Conservation (phyloP, 1,140 invertebrate genomes). For the Cotesia chilonis region DNA sequence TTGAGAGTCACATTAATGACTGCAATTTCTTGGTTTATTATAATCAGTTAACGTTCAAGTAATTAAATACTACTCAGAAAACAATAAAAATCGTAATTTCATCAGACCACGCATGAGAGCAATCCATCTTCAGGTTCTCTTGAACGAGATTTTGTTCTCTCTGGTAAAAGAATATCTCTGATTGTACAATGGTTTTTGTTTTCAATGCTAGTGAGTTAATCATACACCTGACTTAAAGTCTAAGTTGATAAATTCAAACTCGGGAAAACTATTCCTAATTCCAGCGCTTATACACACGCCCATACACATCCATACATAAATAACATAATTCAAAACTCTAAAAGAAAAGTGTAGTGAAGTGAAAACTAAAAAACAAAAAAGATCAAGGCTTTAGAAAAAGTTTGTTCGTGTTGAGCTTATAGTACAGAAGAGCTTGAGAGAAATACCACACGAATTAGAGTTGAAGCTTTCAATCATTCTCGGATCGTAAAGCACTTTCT, state of each 20-base stretch:
- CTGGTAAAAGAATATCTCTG: too few species aligned
- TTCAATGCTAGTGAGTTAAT: background rate
- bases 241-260: too few species aligned
- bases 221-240: background rate
- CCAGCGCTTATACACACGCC: too few species aligned
- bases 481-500: conserved; percentile 36
- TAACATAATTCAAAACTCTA: too few species aligned
- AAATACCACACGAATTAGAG: conserved; percentile 30
- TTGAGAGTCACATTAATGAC: too few species aligned
- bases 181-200: too few species aligned
- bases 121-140: background rate
- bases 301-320: too few species aligned
- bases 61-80: too few species aligned
- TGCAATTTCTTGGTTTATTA: too few species aligned
- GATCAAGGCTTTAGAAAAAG: too few species aligned
- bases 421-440: background rate
- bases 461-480: conserved; percentile 34
- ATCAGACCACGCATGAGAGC: conserved; percentile 27
- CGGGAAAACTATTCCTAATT: too few species aligned
- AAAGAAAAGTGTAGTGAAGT: background rate
- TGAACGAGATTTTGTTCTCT: background rate
- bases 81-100: conserved; percentile 23
- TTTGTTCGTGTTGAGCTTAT: background rate
- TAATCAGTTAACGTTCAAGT: too few species aligned
- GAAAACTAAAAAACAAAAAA: conserved; percentile 3